These are phyloP conservation scores for Pyrocoelia pectoralis DNA, from an alignment of 2,888 invertebrate species.

Conservation along the genomic window DNA sequence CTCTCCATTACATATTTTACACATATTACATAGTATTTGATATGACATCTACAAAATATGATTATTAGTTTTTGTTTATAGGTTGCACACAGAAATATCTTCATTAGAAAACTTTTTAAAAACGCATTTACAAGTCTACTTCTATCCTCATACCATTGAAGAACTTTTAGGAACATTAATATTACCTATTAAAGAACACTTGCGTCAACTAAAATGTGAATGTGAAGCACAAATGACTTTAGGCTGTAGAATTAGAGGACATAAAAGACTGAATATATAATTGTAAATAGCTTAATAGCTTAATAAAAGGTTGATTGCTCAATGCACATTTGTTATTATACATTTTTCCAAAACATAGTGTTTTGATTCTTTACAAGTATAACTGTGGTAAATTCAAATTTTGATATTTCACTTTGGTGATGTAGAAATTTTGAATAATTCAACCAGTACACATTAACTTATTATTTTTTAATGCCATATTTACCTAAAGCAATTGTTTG, in stretches of 20 bases:
- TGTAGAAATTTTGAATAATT: too few species aligned
- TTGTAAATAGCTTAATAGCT: background rate
- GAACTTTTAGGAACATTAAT: conserved; percentile 70
- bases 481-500: too few species aligned
- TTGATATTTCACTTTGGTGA: too few species aligned
- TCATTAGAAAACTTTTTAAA: conserved; percentile 64
- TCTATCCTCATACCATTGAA: conserved; percentile 66
- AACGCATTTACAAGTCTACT: conserved; percentile 63
- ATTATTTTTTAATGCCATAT: too few species aligned
- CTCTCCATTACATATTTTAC: too few species aligned
- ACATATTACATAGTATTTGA: too few species aligned
- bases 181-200: conserved; percentile 62
- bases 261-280: conserved; percentile 49
- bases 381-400: too few species aligned
- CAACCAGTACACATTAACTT: too few species aligned
- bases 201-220: conserved; percentile 62
- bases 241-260: conserved; percentile 58
- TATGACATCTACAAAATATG: background rate
- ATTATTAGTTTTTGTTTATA: conserved; percentile 46
- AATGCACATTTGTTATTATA: too few species aligned
- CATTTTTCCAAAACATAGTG: too few species aligned
- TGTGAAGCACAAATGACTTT: conserved; percentile 63
- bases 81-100: conserved; percentile 63
- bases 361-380: too few species aligned
- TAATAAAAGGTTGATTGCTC: too few species aligned